Conservation (phyloP, 2,888 invertebrate genomes). For the Augiades crinisus region DNA sequence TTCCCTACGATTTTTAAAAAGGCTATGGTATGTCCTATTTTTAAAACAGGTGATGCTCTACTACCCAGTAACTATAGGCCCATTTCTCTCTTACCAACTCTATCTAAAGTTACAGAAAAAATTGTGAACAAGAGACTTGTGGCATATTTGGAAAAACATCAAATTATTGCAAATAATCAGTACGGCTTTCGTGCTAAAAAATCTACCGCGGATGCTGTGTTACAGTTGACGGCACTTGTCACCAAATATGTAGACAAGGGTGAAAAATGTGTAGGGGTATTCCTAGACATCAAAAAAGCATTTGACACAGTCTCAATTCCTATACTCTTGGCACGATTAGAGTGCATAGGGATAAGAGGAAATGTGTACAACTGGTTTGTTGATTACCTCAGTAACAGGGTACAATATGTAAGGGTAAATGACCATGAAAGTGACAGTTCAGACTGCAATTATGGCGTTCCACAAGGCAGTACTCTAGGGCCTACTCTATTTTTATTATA, state of each 20-base stretch:
- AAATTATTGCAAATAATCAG: not conserved
- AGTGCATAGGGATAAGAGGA: not conserved
- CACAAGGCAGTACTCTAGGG: slow-evolving; percentile 11
- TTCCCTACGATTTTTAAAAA: not conserved
- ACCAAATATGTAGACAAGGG: not conserved
- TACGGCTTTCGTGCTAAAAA: not conserved
- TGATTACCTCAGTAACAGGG: not conserved
- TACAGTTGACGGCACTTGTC: not conserved
- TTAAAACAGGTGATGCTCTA: not conserved
- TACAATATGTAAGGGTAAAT: too few species aligned
- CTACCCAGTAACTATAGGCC: not conserved
- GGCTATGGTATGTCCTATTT: not conserved
- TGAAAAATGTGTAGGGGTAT: not conserved
- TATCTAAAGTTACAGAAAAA: not conserved
- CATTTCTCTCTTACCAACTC: not conserved
- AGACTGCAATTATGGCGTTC: not conserved
- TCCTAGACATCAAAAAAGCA: slow-evolving; percentile 1
- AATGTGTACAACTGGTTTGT: not conserved
- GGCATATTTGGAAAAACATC: not conserved
- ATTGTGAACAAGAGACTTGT: not conserved
- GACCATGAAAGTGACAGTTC: not conserved
- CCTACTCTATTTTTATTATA: slow-evolving; percentile 3
- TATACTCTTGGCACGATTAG: not conserved
- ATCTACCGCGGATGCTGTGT: not conserved
- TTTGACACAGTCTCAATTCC: slow-evolving; percentile 8